Percentiles rank a stretch among this genome's conserved stretches.
Conservation (phyloP, 2,888 invertebrate species). For the Hypomecis atomaria region DNA sequence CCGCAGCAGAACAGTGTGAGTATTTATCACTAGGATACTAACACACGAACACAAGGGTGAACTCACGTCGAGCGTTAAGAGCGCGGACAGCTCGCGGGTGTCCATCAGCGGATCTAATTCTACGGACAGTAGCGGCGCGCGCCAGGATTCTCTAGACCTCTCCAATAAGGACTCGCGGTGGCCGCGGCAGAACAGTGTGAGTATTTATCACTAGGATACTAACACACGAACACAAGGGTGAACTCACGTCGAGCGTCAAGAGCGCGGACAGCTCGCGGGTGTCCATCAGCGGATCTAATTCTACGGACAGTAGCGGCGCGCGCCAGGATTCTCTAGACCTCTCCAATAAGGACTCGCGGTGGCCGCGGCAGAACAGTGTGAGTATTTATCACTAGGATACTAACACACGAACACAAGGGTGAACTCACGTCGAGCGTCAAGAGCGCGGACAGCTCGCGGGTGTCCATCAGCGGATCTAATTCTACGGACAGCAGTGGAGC, state of each 20-base stretch:
- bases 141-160: conserved; percentile 70
- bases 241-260: conserved; percentile 66
- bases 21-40: no score
- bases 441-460: conserved; percentile 87
- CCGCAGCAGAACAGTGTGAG: conserved; percentile 92
- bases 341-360: conserved; percentile 76
- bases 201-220: no score
- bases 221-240: conserved; percentile 64
- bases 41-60: conserved; percentile 66
- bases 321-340: conserved; percentile 71
- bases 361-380: conserved; percentile 94
- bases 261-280: conserved; percentile 88
- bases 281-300: conserved; percentile 89
- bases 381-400: no score
- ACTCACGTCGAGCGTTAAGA: conserved; percentile 65
- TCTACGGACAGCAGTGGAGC: conserved; percentile 92
- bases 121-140: conserved; percentile 90
- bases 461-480: conserved; percentile 89
- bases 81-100: conserved; percentile 87
- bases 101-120: conserved; percentile 90
- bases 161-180: conserved; percentile 81
- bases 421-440: conserved; percentile 68
- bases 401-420: conserved; percentile 62
- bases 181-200: conserved; percentile 93
- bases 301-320: conserved; percentile 91